phyloP scores from a whole-genome alignment of 2,113 vertebrate species.

The Hippocampus comes region DNA sequence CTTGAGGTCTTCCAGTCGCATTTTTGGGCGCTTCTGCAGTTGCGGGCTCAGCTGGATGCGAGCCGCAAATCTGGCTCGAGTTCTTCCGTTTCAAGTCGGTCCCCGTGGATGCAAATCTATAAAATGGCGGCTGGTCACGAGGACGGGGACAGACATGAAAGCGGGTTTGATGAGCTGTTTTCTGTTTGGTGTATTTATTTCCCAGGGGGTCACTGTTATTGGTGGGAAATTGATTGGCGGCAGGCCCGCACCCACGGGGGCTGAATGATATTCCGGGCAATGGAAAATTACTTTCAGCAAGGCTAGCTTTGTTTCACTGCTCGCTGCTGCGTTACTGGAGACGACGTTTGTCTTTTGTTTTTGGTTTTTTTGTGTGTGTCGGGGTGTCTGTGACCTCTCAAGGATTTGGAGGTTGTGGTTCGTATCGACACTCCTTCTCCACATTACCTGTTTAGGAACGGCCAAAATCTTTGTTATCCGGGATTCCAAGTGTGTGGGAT shows the following conservation, averaged over 20 bases:
- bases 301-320: slow-evolving; percentile 44
- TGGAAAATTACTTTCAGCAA: slow-evolving; percentile 42
- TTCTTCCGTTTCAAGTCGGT: slow-evolving; percentile 23
- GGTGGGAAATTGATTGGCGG: slow-evolving; percentile 66
- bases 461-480: no score
- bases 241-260: slow-evolving; percentile 27
- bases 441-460: no score
- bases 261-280: slow-evolving; percentile 39
- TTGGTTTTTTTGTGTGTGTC: not conserved
- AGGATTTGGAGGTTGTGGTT: not conserved
- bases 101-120: slow-evolving; percentile 29
- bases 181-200: slow-evolving; percentile 49
- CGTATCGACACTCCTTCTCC: no score
- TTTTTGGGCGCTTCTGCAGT: not conserved
- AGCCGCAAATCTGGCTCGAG: slow-evolving; percentile 8
- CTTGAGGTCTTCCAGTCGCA: not conserved
- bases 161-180: slow-evolving; percentile 66
- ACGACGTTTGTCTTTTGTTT: slow-evolving; percentile 10
- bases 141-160: slow-evolving; percentile 55
- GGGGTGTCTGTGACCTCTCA: not conserved
- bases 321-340: slow-evolving; percentile 33
- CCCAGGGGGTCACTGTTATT: slow-evolving; percentile 58
- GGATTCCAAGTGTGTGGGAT: no score
- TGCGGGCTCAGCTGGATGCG: slow-evolving; percentile 43
- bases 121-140: slow-evolving; percentile 65